Conservation (phyloP, 2,113 vertebrate species). For the Petrocephalus zakoni region DNA sequence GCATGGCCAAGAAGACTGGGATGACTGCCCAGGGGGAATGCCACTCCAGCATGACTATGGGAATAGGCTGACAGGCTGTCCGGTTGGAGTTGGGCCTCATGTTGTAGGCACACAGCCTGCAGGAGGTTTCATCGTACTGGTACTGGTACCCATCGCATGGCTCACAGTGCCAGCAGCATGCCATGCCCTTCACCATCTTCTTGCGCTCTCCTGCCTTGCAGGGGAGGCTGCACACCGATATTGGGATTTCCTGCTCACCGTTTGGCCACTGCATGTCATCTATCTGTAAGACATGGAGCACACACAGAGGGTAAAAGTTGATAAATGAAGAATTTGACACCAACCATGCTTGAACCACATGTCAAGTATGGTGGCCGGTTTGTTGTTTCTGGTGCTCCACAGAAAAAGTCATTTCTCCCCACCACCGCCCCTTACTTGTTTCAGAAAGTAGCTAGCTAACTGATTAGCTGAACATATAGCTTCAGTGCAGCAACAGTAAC, state of each 20-base stretch:
- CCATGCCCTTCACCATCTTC: constrained; percentile 86
- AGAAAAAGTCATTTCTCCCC: too few species aligned
- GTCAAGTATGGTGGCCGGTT: not conserved
- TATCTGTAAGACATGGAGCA: constrained; percentile 50
- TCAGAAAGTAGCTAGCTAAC: not conserved
- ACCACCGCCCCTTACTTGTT: not conserved
- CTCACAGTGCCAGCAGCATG: constrained; percentile 95
- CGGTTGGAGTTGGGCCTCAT: constrained; percentile 81
- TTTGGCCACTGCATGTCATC: constrained; percentile 90
- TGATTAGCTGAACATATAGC: not conserved
- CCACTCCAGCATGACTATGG: constrained; percentile 89
- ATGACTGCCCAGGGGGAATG: constrained; percentile 90
- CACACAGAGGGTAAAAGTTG: not conserved
- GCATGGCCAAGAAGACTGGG: constrained; percentile 86
- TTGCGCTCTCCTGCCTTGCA: constrained; percentile 81
- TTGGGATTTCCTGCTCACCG: constrained; percentile 66
- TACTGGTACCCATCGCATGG: constrained; percentile 88
- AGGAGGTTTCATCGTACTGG: constrained; percentile 81
- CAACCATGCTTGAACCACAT: not conserved
- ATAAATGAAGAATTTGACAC: not conserved
- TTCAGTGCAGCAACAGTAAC: not conserved
- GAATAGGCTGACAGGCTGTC: constrained; percentile 81
- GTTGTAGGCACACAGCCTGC: constrained; percentile 81
- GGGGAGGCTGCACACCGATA: constrained; percentile 81
- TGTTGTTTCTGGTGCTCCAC: not conserved